Evolutionary conservation across 1,140 invertebrate species (phyloP).

Genomic region (Orchestia grillus): DNA sequence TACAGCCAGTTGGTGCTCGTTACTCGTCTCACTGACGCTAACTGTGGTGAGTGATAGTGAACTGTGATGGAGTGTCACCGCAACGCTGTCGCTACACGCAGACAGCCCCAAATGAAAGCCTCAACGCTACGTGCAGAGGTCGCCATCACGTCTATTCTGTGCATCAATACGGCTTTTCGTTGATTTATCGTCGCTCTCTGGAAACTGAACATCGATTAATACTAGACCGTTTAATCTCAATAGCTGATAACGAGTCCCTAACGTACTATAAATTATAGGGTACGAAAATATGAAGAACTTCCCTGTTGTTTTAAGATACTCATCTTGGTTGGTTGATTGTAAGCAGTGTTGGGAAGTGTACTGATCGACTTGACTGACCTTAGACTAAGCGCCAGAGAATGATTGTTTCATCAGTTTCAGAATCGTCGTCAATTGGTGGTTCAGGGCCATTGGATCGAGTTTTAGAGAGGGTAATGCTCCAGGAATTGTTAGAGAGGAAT

Average conservation of each 20-base stretch:
- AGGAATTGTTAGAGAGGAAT: not conserved
- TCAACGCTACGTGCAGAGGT: conserved; percentile 6
- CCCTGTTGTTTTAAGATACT: not conserved
- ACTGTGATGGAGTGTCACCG: conserved; percentile 25
- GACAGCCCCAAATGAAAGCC: conserved; percentile 23
- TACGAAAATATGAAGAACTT: not conserved
- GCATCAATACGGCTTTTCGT: conserved; percentile 36
- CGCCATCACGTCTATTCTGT: not conserved
- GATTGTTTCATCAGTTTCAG: not conserved
- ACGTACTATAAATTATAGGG: not conserved
- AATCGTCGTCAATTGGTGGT: too few species aligned
- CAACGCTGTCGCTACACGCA: not conserved
- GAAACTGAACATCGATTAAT: not conserved
- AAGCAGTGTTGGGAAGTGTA: not conserved
- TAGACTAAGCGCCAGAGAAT: not conserved
- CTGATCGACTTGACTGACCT: not conserved
- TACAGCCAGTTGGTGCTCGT: conserved; percentile 48
- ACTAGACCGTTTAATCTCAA: not conserved
- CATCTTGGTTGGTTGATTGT: not conserved
- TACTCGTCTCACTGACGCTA: conserved; percentile 43
- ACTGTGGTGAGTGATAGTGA: conserved; percentile 30
- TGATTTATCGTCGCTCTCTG: not conserved
- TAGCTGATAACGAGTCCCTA: not conserved
- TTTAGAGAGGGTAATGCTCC: too few species aligned
- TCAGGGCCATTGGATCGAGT: too few species aligned